Percentiles rank a stretch among this genome's conserved stretches.
Evolutionary conservation across 2,888 invertebrate genomes (phyloP).

Genomic region (Dryocosmus kuriphilus): DNA sequence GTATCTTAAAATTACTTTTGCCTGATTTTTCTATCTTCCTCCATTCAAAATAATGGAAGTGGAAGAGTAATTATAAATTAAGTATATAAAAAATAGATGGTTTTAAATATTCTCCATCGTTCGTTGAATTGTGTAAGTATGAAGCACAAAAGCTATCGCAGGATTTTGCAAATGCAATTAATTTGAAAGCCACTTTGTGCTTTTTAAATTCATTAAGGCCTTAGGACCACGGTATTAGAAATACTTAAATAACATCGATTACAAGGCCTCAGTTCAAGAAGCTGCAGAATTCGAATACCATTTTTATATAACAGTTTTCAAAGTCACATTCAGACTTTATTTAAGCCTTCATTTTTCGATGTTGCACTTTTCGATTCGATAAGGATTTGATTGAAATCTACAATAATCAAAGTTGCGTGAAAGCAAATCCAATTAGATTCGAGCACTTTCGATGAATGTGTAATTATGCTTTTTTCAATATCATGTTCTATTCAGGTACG

Average conservation of each 20-base stretch:
- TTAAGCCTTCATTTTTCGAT: background rate
- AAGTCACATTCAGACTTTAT: background rate
- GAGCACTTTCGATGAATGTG: constrained; percentile 4
- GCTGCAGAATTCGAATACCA: background rate
- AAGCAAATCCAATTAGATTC: background rate
- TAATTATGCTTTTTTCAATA: constrained; percentile 24
- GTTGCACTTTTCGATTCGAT: constrained; percentile 25
- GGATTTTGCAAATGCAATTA: background rate
- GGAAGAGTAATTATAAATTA: constrained; percentile 27
- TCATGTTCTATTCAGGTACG: constrained; percentile 47
- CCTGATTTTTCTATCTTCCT: background rate
- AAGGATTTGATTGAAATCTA: constrained; percentile 4
- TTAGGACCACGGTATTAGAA: constrained; percentile 11
- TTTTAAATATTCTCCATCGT: constrained; percentile 10
- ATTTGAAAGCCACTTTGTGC: background rate
- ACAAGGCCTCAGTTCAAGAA: background rate
- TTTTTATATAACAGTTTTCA: background rate
- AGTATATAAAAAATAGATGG: constrained; percentile 27
- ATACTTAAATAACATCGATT: background rate
- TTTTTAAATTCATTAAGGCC: constrained; percentile 11
- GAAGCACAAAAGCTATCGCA: constrained; percentile 14
- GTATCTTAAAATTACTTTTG: background rate
- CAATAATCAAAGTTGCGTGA: background rate
- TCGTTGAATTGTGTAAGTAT: constrained; percentile 18
- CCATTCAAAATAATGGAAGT: background rate